Evolutionary conservation across 2,797 vertebrate genomes (phyloP).

Genomic region (Avahi laniger): DNA sequence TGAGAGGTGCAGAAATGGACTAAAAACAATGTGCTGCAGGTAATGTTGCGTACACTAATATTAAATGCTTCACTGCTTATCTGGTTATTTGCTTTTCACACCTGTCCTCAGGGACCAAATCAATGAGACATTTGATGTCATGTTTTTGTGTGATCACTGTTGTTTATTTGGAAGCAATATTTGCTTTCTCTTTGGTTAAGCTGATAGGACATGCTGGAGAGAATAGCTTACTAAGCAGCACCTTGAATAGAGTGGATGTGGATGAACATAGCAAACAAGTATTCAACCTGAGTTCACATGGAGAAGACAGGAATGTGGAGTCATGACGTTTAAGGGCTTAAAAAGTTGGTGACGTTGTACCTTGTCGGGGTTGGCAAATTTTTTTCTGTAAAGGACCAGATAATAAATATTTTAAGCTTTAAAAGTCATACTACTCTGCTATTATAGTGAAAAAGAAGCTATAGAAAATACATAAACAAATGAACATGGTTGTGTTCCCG

Average conservation of each 20-base stretch:
- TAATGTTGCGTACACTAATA: constrained; percentile 69
- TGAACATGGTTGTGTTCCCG: background rate
- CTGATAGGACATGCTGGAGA: background rate
- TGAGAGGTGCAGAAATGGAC: constrained; percentile 70
- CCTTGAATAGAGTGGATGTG: background rate
- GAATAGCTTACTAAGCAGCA: background rate
- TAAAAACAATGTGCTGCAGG: constrained; percentile 67
- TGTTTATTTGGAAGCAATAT: constrained; percentile 75
- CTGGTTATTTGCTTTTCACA: constrained; percentile 77
- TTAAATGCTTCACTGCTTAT: constrained; percentile 7
- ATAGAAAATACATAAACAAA: background rate
- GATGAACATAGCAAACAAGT: background rate
- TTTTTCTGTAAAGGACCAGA: background rate
- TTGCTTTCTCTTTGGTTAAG: constrained; percentile 19
- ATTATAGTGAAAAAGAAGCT: background rate
- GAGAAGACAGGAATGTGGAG: background rate
- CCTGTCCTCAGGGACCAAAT: constrained; percentile 78
- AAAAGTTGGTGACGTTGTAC: background rate
- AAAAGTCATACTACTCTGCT: background rate
- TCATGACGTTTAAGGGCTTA: background rate
- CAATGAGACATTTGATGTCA: constrained; percentile 74
- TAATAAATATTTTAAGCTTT: constrained; percentile 5
- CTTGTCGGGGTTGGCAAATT: background rate
- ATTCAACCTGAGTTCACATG: background rate
- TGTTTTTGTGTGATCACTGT: constrained; percentile 63